Base-by-base conservation (phyloP, 30 jellyfish, hydroid and myxozoan species). In the Clytia hemisphaerica region DNA sequence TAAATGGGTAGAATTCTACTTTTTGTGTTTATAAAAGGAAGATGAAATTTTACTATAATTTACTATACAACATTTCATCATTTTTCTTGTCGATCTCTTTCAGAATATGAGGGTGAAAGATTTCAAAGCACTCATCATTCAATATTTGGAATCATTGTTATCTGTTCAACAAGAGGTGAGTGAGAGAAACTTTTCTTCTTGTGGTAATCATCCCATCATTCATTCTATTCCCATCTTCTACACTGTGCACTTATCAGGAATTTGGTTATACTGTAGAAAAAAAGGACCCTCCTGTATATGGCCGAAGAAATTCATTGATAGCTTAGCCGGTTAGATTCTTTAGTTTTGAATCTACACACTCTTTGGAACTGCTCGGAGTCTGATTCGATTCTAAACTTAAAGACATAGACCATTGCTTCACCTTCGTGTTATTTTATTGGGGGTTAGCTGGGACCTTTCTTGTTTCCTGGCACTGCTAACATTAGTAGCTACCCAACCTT, bases 101-200 rank as follows among this genome's bases (percentile, higher is more conserved):
- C 69, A 87, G 97, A 67, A 54, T 37, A 64, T 62, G 45, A 77
- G 97, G 5, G 94, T 87, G 35, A 58, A 38, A 7, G 97, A 87
- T 58, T 80, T 87, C 72, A 87, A 87, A 58, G 94, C 79, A 30
- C 80, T 87, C 21, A 73, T 87, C 37, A 70, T 87, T 42, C 79
- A 60, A 40, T 87, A 87, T 37, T 64, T 87, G 80, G 94, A 87
- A 49, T 79, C 97, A 1, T 73, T 87, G 57, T 71, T 87, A 79
- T 80, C 69, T 35, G 69, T 67, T 37, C 97, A 87, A 55, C 94
- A 87, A 63, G 78, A 87, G 92, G 97, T 87, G 18, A 4, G 75
- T 38, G 2, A 6, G 29, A 12, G 1, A n/a, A 29, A n/a, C n/a
- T 29, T 7, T 50, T 9, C 50, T 14, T 48, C 30, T 40, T n/a